Evolutionary conservation across 1,140 invertebrate species (phyloP).

Genomic region (Camponotus vicinus): DNA sequence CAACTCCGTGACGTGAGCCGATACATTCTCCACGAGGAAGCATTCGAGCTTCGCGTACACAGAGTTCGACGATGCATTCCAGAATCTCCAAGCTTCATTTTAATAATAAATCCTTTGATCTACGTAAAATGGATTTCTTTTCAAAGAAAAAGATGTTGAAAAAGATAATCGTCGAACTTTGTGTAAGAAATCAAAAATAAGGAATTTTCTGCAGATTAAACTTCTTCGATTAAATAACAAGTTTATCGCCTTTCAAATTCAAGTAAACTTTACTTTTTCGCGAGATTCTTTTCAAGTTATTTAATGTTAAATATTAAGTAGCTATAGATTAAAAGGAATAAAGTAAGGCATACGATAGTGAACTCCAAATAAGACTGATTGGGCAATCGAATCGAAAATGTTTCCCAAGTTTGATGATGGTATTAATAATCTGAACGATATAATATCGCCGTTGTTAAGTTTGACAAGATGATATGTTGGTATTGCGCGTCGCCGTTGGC

Average conservation of each 20-base stretch:
- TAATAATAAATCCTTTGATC: conserved; percentile 28
- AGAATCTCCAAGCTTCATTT: conserved; percentile 18
- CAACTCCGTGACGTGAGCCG: conserved; percentile 31
- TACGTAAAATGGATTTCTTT: conserved; percentile 6
- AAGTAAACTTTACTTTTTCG: neutral
- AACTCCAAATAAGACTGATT: neutral
- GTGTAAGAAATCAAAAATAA: neutral
- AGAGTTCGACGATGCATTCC: neutral
- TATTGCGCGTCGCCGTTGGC: conserved; percentile 17
- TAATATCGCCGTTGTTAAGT: conserved; percentile 32
- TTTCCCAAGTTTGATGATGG: conserved; percentile 38
- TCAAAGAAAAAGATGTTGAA: neutral
- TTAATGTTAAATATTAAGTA: neutral
- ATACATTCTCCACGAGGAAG: conserved; percentile 12
- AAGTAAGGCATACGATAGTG: neutral
- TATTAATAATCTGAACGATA: conserved; percentile 35
- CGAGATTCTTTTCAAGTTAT: neutral
- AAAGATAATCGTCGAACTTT: neutral
- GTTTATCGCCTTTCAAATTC: neutral
- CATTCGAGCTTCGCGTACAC: neutral
- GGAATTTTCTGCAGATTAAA: neutral
- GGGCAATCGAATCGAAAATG: neutral
- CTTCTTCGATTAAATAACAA: neutral
- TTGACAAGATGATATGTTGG: conserved; percentile 47
- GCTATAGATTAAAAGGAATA: no score